These are phyloP conservation scores for Phocoena sinus DNA, from an alignment of 2,113 vertebrate genomes.

Conservation along the genomic window DNA sequence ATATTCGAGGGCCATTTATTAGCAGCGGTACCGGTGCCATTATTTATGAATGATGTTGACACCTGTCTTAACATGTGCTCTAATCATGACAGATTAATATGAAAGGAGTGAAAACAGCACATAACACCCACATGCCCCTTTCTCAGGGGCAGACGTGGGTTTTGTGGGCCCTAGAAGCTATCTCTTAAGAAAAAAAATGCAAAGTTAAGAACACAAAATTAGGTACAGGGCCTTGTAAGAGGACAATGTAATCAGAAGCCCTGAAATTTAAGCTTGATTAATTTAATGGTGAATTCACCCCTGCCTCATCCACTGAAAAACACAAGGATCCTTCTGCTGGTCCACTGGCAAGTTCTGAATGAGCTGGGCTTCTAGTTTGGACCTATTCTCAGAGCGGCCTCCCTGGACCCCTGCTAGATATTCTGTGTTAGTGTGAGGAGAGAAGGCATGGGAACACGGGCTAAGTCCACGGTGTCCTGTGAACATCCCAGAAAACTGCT, in stretches of 20 bases:
- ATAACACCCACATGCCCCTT: neutral
- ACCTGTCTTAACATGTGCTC: neutral
- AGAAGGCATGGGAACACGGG: rapidly evolving
- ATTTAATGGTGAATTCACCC: neutral
- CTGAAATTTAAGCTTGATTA: neutral
- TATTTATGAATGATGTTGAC: constrained; percentile 36
- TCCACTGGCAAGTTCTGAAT: neutral
- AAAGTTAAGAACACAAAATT: neutral
- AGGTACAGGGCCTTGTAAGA: neutral
- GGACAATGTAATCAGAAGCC: neutral
- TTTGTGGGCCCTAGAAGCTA: neutral
- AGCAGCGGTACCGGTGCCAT: neutral
- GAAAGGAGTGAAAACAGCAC: neutral
- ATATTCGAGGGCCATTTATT: constrained; percentile 43
- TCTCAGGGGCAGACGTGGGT: neutral
- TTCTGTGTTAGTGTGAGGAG: neutral
- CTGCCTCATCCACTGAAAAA: neutral
- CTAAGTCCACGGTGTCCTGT: rapidly evolving
- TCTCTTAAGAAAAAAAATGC: neutral
- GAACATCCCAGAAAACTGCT: neutral
- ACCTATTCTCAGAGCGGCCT: rapidly evolving
- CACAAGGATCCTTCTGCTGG: rapidly evolving
- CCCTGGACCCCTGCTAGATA: neutral
- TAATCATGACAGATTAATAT: constrained; percentile 26
- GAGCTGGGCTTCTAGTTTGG: neutral